A percentile compares a stretch with the other conserved stretches of the same genome.
These are phyloP conservation scores for Ptychobarbus kaznakovi DNA, from an alignment of 2,797 vertebrate species.

Conservation along the genomic window DNA sequence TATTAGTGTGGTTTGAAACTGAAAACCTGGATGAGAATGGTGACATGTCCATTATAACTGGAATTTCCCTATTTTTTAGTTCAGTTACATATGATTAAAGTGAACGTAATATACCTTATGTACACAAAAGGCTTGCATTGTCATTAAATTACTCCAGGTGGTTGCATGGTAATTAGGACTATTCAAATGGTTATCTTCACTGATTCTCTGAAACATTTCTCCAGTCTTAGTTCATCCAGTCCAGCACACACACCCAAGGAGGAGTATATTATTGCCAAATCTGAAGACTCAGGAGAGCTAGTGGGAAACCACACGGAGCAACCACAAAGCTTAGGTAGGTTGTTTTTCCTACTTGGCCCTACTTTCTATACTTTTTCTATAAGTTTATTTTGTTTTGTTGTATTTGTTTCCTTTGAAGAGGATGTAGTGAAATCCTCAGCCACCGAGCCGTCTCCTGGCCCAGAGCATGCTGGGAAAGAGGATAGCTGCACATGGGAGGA, in stretches of 20 bases:
- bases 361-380: not conserved
- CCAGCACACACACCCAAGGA: constrained; percentile 91
- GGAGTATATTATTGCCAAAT: constrained; percentile 84
- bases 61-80: constrained; percentile 15
- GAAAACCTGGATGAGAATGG: constrained; percentile 33
- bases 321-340: constrained; percentile 78
- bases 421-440: constrained; percentile 72
- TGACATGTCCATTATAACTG: constrained; percentile 7
- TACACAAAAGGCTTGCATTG: constrained; percentile 5
- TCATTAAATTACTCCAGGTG: not conserved
- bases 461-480: constrained; percentile 72
- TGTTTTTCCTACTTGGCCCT: not conserved
- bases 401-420: constrained; percentile 71
- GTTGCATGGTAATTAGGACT: not conserved
- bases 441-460: constrained; percentile 76
- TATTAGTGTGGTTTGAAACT: constrained; percentile 33
- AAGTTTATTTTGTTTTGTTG: not conserved
- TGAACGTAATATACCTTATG: not conserved
- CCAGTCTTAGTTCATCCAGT: constrained; percentile 94
- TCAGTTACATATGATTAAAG: not conserved
- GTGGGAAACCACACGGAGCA: constrained; percentile 81
- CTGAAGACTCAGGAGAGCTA: constrained; percentile 82
- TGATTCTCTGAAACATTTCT: constrained; percentile 69
- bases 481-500: constrained; percentile 92
- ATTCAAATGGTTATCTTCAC: constrained; percentile 54